Percentiles rank a stretch among this genome's conserved stretches.
Conservation (phyloP, 2,113 vertebrate genomes). For the Orycteropus afer region DNA sequence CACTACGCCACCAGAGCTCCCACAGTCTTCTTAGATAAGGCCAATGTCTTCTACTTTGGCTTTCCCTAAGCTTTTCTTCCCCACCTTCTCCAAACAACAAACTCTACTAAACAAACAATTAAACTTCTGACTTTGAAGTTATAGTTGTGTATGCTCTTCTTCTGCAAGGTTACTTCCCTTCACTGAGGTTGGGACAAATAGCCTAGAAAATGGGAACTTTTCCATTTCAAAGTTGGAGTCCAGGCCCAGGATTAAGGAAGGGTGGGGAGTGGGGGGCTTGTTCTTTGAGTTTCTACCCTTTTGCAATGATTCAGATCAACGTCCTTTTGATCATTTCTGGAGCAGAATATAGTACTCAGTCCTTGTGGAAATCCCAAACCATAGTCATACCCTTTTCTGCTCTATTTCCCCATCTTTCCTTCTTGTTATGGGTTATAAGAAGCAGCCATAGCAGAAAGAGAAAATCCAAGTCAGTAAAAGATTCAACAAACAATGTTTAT, state of each 20-base stretch:
- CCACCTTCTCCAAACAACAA: background rate
- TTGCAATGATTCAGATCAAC: background rate
- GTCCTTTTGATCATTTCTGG: background rate
- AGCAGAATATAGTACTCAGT: background rate
- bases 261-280: background rate
- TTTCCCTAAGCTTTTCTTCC: background rate
- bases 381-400: background rate
- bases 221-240: background rate
- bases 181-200: background rate
- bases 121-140: background rate
- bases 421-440: background rate
- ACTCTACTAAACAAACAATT: background rate
- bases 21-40: background rate
- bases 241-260: background rate
- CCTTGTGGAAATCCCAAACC: background rate
- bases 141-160: background rate
- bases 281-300: background rate
- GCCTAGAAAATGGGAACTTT: background rate
- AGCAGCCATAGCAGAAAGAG: background rate
- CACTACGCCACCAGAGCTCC: too few relatives aligned
- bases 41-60: background rate
- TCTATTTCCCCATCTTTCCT: background rate
- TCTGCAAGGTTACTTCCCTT: background rate
- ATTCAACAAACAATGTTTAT: constrained; percentile 57
- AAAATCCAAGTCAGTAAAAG: constrained; percentile 17